phyloP scores from a whole-genome alignment of 2,888 invertebrate genomes.

The Tuberolachnus salignus region DNA sequence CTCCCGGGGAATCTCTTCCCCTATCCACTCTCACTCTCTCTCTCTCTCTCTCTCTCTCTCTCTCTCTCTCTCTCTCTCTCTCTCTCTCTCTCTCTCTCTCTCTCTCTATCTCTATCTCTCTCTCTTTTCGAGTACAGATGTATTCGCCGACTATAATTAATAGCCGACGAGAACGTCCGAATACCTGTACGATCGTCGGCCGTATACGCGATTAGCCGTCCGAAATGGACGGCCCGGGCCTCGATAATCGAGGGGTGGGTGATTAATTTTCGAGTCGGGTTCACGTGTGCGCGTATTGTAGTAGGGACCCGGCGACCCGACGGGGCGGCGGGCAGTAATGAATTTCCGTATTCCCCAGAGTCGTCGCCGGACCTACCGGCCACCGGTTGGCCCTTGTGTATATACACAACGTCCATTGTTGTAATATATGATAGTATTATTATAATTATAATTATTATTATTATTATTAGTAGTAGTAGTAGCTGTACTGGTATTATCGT shows the following conservation, averaged over 20 bases:
- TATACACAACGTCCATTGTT: background rate
- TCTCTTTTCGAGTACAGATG: no score
- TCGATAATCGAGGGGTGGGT: background rate
- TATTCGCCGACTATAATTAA: no score
- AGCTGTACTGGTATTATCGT: background rate
- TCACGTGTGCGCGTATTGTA: background rate
- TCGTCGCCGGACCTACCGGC: background rate
- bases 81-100: no score
- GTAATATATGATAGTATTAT: background rate
- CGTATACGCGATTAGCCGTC: background rate
- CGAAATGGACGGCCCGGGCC: background rate
- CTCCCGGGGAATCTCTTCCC: no score
- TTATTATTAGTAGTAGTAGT: background rate
- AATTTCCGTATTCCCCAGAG: constrained; percentile 21
- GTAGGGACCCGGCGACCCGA: no score
- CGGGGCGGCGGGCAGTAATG: background rate
- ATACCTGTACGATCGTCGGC: background rate
- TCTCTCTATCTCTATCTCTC: no score
- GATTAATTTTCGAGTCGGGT: constrained; percentile 20
- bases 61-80: no score
- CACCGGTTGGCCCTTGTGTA: background rate
- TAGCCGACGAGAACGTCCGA: no score
- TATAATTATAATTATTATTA: background rate
- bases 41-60: no score
- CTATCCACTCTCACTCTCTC: no score